A percentile compares a stretch with the other conserved stretches of the same genome.
phyloP scores from a whole-genome alignment of 1,140 invertebrate genomes.

The Drosophila lacertosa region DNA sequence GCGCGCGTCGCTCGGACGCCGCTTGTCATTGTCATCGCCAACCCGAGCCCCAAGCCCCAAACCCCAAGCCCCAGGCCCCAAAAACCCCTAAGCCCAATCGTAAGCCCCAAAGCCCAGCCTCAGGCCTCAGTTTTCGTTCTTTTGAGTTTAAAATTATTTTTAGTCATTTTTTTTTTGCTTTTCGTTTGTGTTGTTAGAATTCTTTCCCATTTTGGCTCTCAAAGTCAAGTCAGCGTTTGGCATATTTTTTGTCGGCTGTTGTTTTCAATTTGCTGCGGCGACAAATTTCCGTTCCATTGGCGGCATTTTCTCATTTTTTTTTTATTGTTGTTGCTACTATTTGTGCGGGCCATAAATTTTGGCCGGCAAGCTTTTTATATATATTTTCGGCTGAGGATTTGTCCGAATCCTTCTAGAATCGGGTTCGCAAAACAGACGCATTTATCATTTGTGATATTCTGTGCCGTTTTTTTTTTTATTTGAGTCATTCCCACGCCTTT shows the following conservation, averaged over 20 bases:
- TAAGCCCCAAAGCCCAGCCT: too few species aligned
- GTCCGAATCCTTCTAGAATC: constrained; percentile 51
- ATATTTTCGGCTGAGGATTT: constrained; percentile 58
- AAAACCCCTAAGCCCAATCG: constrained; percentile 10
- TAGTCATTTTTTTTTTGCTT: not conserved
- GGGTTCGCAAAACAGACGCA: constrained; percentile 41
- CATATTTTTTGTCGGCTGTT: constrained; percentile 17
- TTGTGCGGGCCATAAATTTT: constrained; percentile 64
- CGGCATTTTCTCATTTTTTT: constrained; percentile 37
- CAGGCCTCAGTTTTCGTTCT: constrained; percentile 13
- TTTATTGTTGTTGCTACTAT: constrained; percentile 20
- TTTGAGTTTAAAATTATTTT: constrained; percentile 6
- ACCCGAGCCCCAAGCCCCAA: not conserved
- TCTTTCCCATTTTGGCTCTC: constrained; percentile 45
- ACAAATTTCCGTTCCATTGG: constrained; percentile 80
- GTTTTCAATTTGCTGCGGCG: constrained; percentile 72
- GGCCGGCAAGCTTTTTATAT: constrained; percentile 7
- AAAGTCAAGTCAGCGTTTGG: constrained; percentile 49
- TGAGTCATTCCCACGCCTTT: constrained; percentile 72
- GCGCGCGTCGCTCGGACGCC: constrained; percentile 71
- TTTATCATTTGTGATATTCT: constrained; percentile 60
- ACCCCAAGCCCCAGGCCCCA: not conserved
- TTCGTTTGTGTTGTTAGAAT: constrained; percentile 44
- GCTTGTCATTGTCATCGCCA: constrained; percentile 72
- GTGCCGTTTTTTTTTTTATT: constrained; percentile 31